Conservation (phyloP, 2,888 invertebrate species). For the Euplagia quadripunctaria region DNA sequence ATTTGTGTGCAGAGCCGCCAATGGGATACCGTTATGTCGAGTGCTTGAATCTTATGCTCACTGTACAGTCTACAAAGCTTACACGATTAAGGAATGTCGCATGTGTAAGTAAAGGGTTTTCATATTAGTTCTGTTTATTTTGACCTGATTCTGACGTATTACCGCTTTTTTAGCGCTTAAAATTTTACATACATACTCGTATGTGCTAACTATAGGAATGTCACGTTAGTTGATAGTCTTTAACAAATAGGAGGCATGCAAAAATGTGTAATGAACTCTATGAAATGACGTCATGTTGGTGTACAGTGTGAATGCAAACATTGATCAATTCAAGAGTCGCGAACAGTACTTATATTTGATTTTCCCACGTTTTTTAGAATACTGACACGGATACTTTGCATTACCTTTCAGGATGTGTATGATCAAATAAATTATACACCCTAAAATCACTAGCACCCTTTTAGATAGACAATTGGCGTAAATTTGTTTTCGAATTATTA, state of each 20-base stretch:
- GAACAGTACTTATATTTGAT: conserved; percentile 51
- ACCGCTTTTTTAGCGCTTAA: neutral
- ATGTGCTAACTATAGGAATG: neutral
- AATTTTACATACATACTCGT: neutral
- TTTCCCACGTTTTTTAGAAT: conserved; percentile 52
- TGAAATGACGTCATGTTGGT: conserved; percentile 39
- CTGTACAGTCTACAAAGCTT: conserved; percentile 54
- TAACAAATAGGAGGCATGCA: conserved; percentile 10
- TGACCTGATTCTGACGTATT: neutral
- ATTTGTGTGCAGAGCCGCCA: conserved; percentile 84
- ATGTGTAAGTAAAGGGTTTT: neutral
- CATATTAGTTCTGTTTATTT: neutral
- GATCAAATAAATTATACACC: neutral
- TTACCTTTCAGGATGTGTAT: neutral
- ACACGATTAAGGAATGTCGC: conserved; percentile 22
- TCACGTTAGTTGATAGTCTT: neutral
- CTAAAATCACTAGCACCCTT: neutral
- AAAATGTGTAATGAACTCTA: conserved; percentile 27
- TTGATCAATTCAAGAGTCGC: conserved; percentile 49
- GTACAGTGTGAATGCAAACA: conserved; percentile 52
- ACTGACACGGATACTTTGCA: conserved; percentile 25
- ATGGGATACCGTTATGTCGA: conserved; percentile 80
- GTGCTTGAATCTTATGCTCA: conserved; percentile 76
- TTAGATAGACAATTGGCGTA: too few species aligned
- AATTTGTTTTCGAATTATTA: too few species aligned